Evolutionary conservation across 53 echinoderm and acorn worm species (phyloP).

Genomic region (Zoroaster sp.): DNA sequence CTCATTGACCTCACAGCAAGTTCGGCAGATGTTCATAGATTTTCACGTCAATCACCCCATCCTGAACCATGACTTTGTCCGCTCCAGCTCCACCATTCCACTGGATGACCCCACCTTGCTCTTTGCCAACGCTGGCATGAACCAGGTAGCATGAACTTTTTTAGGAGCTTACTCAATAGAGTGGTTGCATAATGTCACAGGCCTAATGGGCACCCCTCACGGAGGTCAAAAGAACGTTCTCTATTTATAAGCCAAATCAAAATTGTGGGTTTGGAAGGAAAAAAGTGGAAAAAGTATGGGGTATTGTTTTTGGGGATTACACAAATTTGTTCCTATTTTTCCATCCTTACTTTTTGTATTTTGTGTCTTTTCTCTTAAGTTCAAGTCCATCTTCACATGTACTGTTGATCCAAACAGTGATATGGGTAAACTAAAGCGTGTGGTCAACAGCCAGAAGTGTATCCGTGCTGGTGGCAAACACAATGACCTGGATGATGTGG

Average conservation of each 20-base stretch:
- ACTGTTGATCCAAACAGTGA: constrained; percentile 99
- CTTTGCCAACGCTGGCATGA: constrained; percentile 98
- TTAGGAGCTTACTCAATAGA: no score
- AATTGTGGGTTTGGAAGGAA: no score
- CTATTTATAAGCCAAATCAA: no score
- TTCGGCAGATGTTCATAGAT: constrained; percentile 89
- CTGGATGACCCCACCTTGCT: constrained; percentile 95
- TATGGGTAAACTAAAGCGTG: constrained; percentile 79
- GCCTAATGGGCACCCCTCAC: no score
- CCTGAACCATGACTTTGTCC: constrained; percentile 82
- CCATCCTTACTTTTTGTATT: no score
- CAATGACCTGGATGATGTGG: constrained; percentile 98
- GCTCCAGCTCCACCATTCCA: constrained; percentile 82
- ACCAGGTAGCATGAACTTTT: constrained; percentile 73
- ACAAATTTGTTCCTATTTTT: neutral
- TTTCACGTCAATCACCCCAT: constrained; percentile 72
- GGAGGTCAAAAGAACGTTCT: no score
- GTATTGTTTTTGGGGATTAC: neutral
- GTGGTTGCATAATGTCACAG: no score
- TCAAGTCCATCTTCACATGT: constrained; percentile 93
- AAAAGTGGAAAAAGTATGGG: neutral
- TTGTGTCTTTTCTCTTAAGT: constrained; percentile 44
- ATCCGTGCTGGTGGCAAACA: constrained; percentile 99
- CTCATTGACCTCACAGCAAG: constrained; percentile 74
- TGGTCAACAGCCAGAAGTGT: constrained; percentile 98